Conservation (phyloP, 2,113 vertebrate species). For the Mustela lutreola region DNA sequence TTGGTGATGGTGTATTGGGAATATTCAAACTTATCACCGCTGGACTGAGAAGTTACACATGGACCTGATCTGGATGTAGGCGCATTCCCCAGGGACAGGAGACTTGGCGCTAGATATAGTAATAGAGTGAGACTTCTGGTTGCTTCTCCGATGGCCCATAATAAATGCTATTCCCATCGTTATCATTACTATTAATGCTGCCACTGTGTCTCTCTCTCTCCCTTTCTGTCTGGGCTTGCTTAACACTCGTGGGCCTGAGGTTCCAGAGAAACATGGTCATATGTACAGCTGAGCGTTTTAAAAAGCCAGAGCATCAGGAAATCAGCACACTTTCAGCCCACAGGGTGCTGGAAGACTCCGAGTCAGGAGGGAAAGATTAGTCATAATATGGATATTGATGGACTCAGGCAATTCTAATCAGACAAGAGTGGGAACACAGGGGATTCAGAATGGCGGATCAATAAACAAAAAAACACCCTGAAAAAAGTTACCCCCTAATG, state of each 20-base stretch:
- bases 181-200: constrained; percentile 26
- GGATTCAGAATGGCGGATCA: background rate
- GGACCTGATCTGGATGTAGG: background rate
- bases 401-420: constrained; percentile 37
- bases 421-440: background rate
- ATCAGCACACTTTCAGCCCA: constrained; percentile 10
- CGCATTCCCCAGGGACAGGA: background rate
- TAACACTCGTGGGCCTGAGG: background rate
- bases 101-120: background rate
- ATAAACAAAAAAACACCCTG: constrained; percentile 21
- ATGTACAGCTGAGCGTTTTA: constrained; percentile 5
- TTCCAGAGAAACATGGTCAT: background rate
- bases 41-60: background rate
- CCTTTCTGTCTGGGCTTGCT: constrained; percentile 32
- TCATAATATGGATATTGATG: constrained; percentile 25
- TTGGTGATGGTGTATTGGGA: background rate
- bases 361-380: constrained; percentile 8
- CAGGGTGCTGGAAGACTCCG: background rate
- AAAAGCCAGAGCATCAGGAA: constrained; percentile 23
- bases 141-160: background rate
- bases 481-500: background rate
- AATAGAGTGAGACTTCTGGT: background rate
- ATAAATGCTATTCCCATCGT: background rate
- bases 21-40: background rate
- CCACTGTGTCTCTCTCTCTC: background rate